Evolutionary conservation across 2,888 invertebrate species (phyloP).

Genomic region (Ophion ellenae): DNA sequence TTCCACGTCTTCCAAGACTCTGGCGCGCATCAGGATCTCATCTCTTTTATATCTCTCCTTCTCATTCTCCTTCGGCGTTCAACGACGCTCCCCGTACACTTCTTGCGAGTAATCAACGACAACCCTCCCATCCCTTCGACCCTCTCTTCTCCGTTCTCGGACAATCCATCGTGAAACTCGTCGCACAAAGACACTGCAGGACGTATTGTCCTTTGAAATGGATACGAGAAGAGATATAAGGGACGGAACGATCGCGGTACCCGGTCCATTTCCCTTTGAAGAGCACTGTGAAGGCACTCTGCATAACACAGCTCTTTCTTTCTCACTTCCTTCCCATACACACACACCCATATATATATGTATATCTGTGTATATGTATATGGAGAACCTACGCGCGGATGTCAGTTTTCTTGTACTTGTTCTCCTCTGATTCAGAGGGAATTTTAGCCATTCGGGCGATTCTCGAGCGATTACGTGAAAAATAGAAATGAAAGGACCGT

Average conservation of each 20-base stretch:
- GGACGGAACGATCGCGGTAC: constrained; percentile 54
- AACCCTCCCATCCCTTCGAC: constrained; percentile 68
- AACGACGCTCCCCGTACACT: constrained; percentile 67
- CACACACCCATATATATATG: background rate
- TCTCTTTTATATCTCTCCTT: constrained; percentile 68
- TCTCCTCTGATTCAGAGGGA: constrained; percentile 40
- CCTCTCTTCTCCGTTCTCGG: constrained; percentile 65
- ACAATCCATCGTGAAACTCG: constrained; percentile 74
- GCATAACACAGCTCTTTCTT: constrained; percentile 33
- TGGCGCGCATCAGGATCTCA: constrained; percentile 64
- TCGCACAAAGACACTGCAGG: constrained; percentile 78
- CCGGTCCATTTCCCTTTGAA: constrained; percentile 65
- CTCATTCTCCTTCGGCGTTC: constrained; percentile 64
- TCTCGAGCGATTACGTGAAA: constrained; percentile 64
- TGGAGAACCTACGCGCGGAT: constrained; percentile 1
- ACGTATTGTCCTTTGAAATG: constrained; percentile 77
- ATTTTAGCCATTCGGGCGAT: constrained; percentile 57
- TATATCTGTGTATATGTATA: background rate
- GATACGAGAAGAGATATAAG: constrained; percentile 68
- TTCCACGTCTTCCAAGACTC: constrained; percentile 68
- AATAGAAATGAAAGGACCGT: constrained; percentile 63
- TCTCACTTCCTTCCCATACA: constrained; percentile 14
- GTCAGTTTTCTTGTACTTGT: constrained; percentile 42
- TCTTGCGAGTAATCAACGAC: constrained; percentile 78
- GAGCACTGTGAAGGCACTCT: constrained; percentile 40